phyloP scores from a whole-genome alignment of 2,888 invertebrate genomes.

The Leptogaster cylindrica region DNA sequence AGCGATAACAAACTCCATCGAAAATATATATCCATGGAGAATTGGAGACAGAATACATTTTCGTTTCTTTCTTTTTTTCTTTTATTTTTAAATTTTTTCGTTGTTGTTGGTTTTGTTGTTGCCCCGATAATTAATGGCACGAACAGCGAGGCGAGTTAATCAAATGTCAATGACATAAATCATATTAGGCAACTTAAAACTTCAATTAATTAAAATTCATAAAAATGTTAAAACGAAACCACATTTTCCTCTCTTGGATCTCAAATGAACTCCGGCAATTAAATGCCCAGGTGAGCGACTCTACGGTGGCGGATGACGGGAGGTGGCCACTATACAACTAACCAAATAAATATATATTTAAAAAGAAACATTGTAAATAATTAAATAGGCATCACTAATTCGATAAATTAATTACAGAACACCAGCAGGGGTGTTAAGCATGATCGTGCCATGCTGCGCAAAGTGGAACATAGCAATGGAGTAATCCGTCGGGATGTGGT shows the following conservation, averaged over 20 bases:
- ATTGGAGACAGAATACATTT: background rate
- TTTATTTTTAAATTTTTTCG: no score
- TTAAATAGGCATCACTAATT: conserved; percentile 46
- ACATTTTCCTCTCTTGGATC: no score
- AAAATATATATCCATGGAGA: no score
- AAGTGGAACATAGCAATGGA: conserved; percentile 1
- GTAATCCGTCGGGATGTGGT: no score
- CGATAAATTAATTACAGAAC: conserved; percentile 43
- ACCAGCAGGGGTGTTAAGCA: conserved; percentile 38
- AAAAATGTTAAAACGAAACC: conserved; percentile 36
- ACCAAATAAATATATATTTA: no score
- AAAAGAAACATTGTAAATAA: conserved; percentile 32
- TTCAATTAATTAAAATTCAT: conserved; percentile 42
- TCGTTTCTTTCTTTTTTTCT: background rate
- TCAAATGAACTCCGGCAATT: no score
- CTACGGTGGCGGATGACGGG: conserved; percentile 19
- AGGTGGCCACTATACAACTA: no score
- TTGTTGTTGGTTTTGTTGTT: no score
- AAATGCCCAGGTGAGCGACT: background rate
- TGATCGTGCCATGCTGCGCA: conserved; percentile 23
- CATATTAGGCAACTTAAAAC: conserved; percentile 43
- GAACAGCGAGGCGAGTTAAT: conserved; percentile 37
- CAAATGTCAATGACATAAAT: conserved; percentile 47
- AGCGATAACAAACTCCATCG: background rate
- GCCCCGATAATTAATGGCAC: conserved; percentile 13